These are phyloP conservation scores for Nephotettix cincticeps DNA, from an alignment of 1,140 invertebrate genomes.

Conservation along the genomic window DNA sequence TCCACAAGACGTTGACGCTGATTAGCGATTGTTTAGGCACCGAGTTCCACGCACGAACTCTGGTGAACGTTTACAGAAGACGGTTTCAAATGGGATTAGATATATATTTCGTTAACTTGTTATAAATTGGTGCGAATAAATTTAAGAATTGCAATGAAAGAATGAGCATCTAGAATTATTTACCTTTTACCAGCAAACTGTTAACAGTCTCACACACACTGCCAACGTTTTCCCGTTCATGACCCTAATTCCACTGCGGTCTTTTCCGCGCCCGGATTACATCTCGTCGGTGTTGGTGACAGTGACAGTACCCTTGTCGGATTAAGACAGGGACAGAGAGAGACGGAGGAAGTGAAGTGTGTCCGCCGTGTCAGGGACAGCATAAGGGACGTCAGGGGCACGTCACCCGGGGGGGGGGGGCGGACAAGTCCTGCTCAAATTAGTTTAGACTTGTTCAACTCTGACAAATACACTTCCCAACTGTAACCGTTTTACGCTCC, in stretches of 20 bases:
- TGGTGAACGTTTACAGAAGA: no score
- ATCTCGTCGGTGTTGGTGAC: background rate
- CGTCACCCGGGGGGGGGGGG: background rate
- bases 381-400: slow-evolving; percentile 3
- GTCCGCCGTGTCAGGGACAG: background rate
- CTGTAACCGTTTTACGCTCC: slow-evolving; percentile 10
- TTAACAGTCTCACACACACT: no score
- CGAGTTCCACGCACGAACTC: no score
- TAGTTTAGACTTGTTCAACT: slow-evolving; percentile 23
- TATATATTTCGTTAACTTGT: no score
- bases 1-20: background rate
- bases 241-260: no score
- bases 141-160: no score
- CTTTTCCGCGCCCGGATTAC: no score
- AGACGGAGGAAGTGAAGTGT: background rate
- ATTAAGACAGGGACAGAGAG: background rate
- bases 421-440: slow-evolving; percentile 7
- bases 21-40: slow-evolving; percentile 3
- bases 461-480: slow-evolving; percentile 5
- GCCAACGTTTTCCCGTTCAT: no score
- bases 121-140: no score
- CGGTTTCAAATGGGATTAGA: no score
- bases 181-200: no score
- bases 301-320: slow-evolving; percentile 1
- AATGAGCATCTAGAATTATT: no score